Base-by-base conservation (phyloP, 2,113 vertebrate species). In the Charadrius vociferus region DNA sequence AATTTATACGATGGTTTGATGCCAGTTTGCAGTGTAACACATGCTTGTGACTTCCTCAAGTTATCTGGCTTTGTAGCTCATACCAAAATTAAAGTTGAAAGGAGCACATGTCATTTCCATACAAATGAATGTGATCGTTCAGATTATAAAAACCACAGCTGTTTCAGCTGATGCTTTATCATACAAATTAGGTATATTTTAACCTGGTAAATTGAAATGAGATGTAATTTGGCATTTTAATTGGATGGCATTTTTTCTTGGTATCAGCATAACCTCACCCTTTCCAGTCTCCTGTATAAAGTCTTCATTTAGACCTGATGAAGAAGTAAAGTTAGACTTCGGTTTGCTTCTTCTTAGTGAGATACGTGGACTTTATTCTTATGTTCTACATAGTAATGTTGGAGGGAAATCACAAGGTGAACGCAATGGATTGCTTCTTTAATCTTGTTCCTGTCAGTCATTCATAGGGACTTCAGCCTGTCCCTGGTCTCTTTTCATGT, bases 341-440 rank as follows among this genome's bases (percentile, higher is more conserved):
- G 13, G 20, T 81, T 91, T 87, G 37, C 83, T 93, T 6, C 80
- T 93, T 80, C 86, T 73, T 62, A 58, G 41, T 68, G 53, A 88
- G 58, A 66, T 56, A 10, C 9, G 63, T 59, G 67, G 67, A 49
- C 20, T 89, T 92, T 50, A 52, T 53, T 72, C 68, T 81, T 61
- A 14, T 22, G 34, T 81, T 86, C 56, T 43, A 2, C 32, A 1
- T 56, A 30, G 55, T 61, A 26, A 9, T 12, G 29, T 95, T 97
- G 91, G 81, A 90, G 95, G 72, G 95, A 96, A 96, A 96, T 96
- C 95, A 92, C 91, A 81, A 96, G 86, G 82, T 94, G 84, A 95
- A 96, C 1, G 4, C 59, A 77, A 24, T 67, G 70, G 73, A 96
- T 90, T 90, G 75, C 82, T 94, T 32, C 81, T 92, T 75, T 95